These are phyloP conservation scores for Amphipyra tragopoginis DNA, from an alignment of 2,888 invertebrate genomes.

Conservation along the genomic window DNA sequence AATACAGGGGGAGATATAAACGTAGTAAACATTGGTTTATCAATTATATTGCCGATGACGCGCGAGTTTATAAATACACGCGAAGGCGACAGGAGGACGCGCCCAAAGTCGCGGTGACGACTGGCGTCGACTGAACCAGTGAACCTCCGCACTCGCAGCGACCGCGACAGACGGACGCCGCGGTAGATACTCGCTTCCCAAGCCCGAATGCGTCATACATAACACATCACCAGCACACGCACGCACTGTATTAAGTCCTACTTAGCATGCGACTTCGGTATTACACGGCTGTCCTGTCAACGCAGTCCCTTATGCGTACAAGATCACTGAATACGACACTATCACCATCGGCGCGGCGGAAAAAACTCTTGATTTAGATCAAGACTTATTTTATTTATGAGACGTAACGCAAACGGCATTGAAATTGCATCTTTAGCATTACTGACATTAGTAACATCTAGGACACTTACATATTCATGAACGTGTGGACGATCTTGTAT, in stretches of 20 bases:
- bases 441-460: constrained; percentile 36
- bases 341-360: constrained; percentile 6
- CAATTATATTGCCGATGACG: constrained; percentile 79
- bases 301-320: constrained; percentile 52
- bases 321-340: constrained; percentile 23
- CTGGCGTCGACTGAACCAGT: constrained; percentile 74
- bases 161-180: constrained; percentile 78
- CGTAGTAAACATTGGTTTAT: constrained; percentile 76
- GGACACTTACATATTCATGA: constrained; percentile 42
- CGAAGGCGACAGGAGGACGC: constrained; percentile 86
- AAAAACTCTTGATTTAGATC: constrained; percentile 5
- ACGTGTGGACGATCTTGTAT: constrained; percentile 22
- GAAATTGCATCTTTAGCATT: constrained; percentile 30
- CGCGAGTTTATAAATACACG: constrained; percentile 83
- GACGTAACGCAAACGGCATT: constrained; percentile 25
- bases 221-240: constrained; percentile 73
- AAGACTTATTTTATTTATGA: constrained; percentile 20
- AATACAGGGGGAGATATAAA: constrained; percentile 43
- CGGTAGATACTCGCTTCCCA: constrained; percentile 73
- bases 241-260: constrained; percentile 72
- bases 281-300: constrained; percentile 64
- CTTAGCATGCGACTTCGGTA: constrained; percentile 77
- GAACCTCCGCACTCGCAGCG: constrained; percentile 65
- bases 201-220: constrained; percentile 81
- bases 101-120: constrained; percentile 81